Evolutionary conservation across 2,797 vertebrate genomes (phyloP).

Genomic region (Lates japonicus): DNA sequence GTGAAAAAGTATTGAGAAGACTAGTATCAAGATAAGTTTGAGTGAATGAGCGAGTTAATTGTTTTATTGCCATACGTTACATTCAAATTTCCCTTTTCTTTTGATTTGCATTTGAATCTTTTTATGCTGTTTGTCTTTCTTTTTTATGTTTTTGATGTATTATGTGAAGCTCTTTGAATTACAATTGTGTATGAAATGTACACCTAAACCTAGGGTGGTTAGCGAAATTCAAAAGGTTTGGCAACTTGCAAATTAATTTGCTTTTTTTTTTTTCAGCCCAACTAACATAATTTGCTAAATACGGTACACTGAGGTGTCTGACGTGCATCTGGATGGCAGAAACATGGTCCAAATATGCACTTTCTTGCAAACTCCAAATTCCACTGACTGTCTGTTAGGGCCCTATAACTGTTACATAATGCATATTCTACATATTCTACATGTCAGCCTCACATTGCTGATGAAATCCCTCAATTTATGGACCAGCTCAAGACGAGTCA

Average conservation of each 20-base stretch:
- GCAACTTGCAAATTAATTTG: not conserved
- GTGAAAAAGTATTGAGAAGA: not conserved
- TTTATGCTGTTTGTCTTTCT: not conserved
- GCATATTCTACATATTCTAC: slow-evolving; percentile 76
- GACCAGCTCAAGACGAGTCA: slow-evolving; percentile 58
- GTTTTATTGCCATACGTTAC: not conserved
- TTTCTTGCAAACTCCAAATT: slow-evolving; percentile 36
- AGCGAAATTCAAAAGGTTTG: not conserved
- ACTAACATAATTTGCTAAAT: slow-evolving; percentile 15
- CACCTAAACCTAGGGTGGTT: too few relatives aligned
- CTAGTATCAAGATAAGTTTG: not conserved
- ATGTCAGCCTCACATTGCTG: slow-evolving; percentile 76
- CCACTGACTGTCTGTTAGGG: slow-evolving; percentile 44
- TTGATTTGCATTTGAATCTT: not conserved
- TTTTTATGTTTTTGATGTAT: not conserved
- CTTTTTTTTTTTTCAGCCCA: not conserved
- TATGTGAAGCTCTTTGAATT: not conserved
- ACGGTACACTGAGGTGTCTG: slow-evolving; percentile 7
- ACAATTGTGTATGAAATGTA: not conserved
- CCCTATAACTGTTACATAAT: slow-evolving; percentile 73
- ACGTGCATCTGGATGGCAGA: slow-evolving; percentile 29
- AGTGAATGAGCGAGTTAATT: too few relatives aligned
- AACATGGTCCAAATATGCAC: slow-evolving; percentile 43
- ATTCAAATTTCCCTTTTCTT: too few relatives aligned
- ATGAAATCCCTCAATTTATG: slow-evolving; percentile 87